Evolutionary conservation across 2,113 vertebrate species (phyloP).

Genomic region (Odontesthes bonariensis): DNA sequence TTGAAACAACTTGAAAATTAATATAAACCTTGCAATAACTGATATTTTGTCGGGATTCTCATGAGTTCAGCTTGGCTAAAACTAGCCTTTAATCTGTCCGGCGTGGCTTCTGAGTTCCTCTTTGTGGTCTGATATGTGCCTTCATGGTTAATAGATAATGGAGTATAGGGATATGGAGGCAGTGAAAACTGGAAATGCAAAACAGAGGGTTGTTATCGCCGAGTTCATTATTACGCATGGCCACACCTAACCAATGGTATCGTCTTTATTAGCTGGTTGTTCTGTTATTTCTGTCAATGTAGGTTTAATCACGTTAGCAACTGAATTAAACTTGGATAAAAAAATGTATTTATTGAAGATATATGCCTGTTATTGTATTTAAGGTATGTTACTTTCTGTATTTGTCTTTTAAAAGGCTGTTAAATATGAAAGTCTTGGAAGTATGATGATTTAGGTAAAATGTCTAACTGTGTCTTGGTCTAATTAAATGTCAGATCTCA

Average conservation of each 20-base stretch:
- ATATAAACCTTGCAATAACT: background rate
- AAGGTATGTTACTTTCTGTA: background rate
- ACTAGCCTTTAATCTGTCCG: background rate
- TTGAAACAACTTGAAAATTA: background rate
- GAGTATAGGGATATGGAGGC: slow-evolving; percentile 11
- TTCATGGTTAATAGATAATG: slow-evolving; percentile 39
- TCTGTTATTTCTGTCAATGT: background rate
- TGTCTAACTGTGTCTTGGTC: background rate
- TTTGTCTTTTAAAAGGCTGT: background rate
- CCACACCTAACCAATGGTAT: background rate
- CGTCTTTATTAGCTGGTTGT: background rate
- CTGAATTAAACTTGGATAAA: background rate
- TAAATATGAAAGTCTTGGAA: background rate
- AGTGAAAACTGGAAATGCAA: slow-evolving; percentile 40
- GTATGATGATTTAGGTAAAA: background rate
- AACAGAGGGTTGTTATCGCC: slow-evolving; percentile 29
- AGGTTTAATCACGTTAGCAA: background rate
- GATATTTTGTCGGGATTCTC: background rate
- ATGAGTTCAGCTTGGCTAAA: slow-evolving; percentile 12
- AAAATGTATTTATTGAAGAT: background rate
- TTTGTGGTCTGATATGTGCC: slow-evolving; percentile 12
- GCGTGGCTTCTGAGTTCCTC: slow-evolving; percentile 20
- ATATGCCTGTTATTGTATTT: background rate
- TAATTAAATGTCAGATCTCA: slow-evolving; percentile 11
- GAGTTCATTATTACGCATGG: slow-evolving; percentile 34